Percentiles rank a stretch among this genome's conserved stretches.
Conservation (phyloP, 2,797 vertebrate species). For the Hybognathus amarus region DNA sequence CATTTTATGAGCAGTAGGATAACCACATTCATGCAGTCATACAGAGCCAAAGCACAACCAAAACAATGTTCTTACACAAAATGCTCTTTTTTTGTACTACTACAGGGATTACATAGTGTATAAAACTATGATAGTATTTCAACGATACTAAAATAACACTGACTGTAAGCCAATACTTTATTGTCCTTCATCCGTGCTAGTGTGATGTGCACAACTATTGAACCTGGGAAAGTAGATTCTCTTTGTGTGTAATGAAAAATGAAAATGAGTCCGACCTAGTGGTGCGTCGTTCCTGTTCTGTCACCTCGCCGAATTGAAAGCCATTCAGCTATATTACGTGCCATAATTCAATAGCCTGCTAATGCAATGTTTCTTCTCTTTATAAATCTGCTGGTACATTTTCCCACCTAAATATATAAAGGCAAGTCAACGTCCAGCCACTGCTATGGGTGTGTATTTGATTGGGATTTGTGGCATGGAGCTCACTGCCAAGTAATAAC, state of each 20-base stretch:
- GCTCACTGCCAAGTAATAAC: slow-evolving; percentile 39
- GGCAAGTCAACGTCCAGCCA: background rate
- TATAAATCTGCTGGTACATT: background rate
- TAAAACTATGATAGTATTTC: background rate
- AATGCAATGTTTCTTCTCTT: background rate
- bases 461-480: slow-evolving; percentile 49
- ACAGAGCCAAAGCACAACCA: background rate
- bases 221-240: background rate
- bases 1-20: no score
- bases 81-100: background rate
- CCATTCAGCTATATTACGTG: background rate
- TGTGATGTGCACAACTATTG: background rate
- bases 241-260: background rate
- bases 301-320: slow-evolving; percentile 8
- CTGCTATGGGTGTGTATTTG: slow-evolving; percentile 15
- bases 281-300: background rate
- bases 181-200: background rate
- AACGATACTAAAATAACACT: background rate
- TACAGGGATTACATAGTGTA: background rate
- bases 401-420: slow-evolving; percentile 1
- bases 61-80: background rate
- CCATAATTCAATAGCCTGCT: slow-evolving; percentile 4
- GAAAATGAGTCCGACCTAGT: background rate
- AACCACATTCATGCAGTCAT: no score
- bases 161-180: background rate